Percentiles rank a stretch among this genome's conserved stretches.
Evolutionary conservation across 2,888 invertebrate species (phyloP).

Genomic region (Tiliacea citrago): DNA sequence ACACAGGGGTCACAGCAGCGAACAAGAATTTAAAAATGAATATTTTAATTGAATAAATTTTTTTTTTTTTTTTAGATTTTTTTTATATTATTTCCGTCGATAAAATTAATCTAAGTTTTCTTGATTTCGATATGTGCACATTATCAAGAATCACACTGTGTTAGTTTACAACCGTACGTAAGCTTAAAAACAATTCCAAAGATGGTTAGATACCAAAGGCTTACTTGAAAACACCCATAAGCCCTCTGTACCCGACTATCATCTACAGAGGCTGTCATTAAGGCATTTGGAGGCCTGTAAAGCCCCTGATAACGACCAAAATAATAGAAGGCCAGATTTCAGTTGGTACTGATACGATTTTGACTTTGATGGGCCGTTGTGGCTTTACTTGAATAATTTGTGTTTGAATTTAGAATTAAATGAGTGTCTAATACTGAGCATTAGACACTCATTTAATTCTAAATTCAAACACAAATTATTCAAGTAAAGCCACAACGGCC

Average conservation of each 20-base stretch:
- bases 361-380: constrained; percentile 30
- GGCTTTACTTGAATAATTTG: constrained; percentile 26
- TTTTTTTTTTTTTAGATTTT: too few relatives aligned
- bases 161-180: background rate
- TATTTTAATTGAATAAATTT: too few relatives aligned
- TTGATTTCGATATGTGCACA: too few relatives aligned
- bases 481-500: constrained; percentile 8
- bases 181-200: constrained; percentile 41
- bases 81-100: too few relatives aligned
- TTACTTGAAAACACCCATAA: constrained; percentile 45
- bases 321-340: constrained; percentile 54
- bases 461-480: constrained; percentile 22
- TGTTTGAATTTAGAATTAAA: constrained; percentile 7
- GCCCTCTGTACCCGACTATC: constrained; percentile 56
- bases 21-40: too few relatives aligned
- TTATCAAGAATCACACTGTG: too few relatives aligned
- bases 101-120: too few relatives aligned
- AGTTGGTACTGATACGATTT: constrained; percentile 42
- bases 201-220: constrained; percentile 44
- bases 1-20: too few relatives aligned
- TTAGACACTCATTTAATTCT: background rate
- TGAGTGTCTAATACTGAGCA: background rate
- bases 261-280: constrained; percentile 59
- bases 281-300: constrained; percentile 57
- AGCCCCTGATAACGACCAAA: constrained; percentile 58